phyloP scores from a whole-genome alignment of 2,797 vertebrate species.

The Antrozous pallidus region DNA sequence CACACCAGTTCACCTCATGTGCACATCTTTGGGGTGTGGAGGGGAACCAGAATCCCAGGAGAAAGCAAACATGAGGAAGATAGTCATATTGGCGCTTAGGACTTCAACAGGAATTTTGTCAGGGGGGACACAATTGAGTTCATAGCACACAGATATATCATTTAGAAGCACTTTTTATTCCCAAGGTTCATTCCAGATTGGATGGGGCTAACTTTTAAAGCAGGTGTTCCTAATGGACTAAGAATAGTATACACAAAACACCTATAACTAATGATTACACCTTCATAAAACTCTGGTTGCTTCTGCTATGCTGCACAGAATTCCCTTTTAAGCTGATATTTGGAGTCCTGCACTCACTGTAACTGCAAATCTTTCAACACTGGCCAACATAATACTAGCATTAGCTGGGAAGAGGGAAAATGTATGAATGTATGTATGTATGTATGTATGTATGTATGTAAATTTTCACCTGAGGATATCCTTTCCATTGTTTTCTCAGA shows the following conservation, averaged over 20 bases:
- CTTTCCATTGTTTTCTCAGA: background rate
- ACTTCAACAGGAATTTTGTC: background rate
- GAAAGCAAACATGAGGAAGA: too few species aligned
- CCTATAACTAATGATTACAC: background rate
- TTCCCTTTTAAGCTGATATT: background rate
- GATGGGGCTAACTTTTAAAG: slow-evolving; percentile 45
- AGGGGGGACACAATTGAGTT: background rate
- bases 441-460: too few species aligned
- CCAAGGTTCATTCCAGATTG: slow-evolving; percentile 33
- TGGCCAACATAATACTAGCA: background rate
- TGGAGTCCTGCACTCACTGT: background rate
- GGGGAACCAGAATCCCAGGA: too few species aligned
- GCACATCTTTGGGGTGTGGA: too few species aligned
- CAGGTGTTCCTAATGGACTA: slow-evolving; percentile 26
- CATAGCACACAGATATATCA: background rate
- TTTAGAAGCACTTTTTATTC: slow-evolving; percentile 20
- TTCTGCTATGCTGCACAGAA: background rate
- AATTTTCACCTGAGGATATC: too few species aligned
- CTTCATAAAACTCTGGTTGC: background rate
- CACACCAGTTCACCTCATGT: too few species aligned
- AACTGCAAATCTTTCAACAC: background rate
- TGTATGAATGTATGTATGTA: background rate
- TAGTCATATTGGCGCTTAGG: background rate
- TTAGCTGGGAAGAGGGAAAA: background rate
- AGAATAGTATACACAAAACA: slow-evolving; percentile 32